Evolutionary conservation across 2,888 invertebrate genomes (phyloP), one percentile per base, ranked within the genome.

Genomic region (Scelioninae gen. 2): DNA sequence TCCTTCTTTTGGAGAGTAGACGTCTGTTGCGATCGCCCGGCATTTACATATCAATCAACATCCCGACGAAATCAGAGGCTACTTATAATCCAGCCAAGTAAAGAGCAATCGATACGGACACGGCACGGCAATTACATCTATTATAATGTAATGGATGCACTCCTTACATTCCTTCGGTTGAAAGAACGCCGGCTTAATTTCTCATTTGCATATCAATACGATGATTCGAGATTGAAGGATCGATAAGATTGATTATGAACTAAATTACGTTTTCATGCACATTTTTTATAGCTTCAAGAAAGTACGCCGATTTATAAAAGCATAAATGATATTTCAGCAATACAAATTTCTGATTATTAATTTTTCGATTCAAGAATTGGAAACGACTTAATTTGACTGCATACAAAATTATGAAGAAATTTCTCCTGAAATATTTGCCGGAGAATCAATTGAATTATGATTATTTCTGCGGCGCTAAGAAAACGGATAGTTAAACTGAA

Each of bases 71-170:
- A 69, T 69, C 60, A 16, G 18, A 60, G 43, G 37, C 39, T 57
- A 48, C 60, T 72, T 55, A 52, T 61, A 61, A 72, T 55, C 72
- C 48, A 22, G 33, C 16, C 31, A 35, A 48, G 55, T 67, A 72
- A 72, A 55, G 33, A 39, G 72, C 65, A 53, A 72, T 72, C 72
- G 67, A 72, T 72, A 67, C 61, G 50, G 61, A 67, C 65, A 48
- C 50, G 43, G 46, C 33, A 61, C 53, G 65, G 61, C 72, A 72
- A 72, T 72, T 61, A 67, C 72, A 72, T 48, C 67, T 60, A 72
- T 72, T 72, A 67, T 61, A 48, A 43, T 19, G 53, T 72, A 72
- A 67, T 65, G 53, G 46, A 65, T 67, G 55, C 60, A 55, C 67
- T 46, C n/a, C 46, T 28, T 50, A 13, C 60, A 43, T 60, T 72